Conservation (phyloP, 2,113 vertebrate genomes). For the Galeopterus variegatus region DNA sequence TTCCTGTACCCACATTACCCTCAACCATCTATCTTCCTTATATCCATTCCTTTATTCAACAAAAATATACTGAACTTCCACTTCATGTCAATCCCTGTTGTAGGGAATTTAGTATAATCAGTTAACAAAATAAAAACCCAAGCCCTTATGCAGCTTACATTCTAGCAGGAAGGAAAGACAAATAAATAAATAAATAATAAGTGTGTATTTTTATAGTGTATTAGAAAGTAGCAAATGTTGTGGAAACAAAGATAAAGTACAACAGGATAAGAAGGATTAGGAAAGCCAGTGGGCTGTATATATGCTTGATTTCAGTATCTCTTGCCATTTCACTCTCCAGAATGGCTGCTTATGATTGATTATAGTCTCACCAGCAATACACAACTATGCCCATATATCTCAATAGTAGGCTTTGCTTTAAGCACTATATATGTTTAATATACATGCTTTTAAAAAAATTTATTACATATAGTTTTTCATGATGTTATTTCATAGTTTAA, state of each 20-base stretch:
- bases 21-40: neutral
- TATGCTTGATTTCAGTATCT: neutral
- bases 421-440: neutral
- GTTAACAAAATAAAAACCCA: neutral
- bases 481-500: neutral
- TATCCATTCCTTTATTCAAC: neutral
- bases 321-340: neutral
- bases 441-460: neutral
- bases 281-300: neutral
- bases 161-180: neutral
- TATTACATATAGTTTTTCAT: slow-evolving; percentile 3
- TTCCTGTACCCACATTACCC: neutral
- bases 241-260: neutral
- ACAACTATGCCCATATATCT: neutral
- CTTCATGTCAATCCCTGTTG: neutral
- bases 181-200: neutral
- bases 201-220: neutral
- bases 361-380: slow-evolving; percentile 35
- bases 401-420: neutral
- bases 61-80: neutral
- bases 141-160: neutral
- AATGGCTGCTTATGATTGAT: neutral
- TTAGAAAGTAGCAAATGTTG: neutral
- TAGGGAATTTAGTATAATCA: neutral
- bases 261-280: neutral